Percentiles rank a stretch among this genome's conserved stretches.
Conservation (phyloP, 2,797 vertebrate genomes). For the Euphonia xanthogaster region DNA sequence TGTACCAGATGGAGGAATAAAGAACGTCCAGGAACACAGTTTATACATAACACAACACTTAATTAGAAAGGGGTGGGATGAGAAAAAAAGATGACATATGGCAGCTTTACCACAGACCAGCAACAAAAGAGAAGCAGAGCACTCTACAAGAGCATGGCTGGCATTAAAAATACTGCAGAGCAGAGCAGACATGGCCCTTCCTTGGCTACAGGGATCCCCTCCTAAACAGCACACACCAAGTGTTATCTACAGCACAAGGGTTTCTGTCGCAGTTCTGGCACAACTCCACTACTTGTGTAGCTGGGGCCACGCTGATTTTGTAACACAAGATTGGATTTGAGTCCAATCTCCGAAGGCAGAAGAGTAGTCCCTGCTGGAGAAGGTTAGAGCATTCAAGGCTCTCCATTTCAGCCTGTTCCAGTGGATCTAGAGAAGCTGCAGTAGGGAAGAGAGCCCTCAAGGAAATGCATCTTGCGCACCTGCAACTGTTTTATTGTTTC, state of each 20-base stretch:
- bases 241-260: background rate
- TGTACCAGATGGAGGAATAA: background rate
- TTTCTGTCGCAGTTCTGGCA: background rate
- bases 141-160: background rate
- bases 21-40: background rate
- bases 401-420: conserved; percentile 26
- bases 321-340: conserved; percentile 2
- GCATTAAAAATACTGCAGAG: conserved; percentile 31
- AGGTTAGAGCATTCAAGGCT: conserved; percentile 52
- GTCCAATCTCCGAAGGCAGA: conserved; percentile 37
- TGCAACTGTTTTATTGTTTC: conserved; percentile 98
- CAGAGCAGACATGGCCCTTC: background rate
- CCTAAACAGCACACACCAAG: background rate
- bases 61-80: conserved; percentile 29
- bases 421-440: conserved; percentile 48
- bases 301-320: background rate
- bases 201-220: conserved; percentile 1
- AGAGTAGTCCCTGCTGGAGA: conserved; percentile 48
- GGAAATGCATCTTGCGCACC: conserved; percentile 77
- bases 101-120: conserved; percentile 21
- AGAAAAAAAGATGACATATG: background rate
- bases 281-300: background rate
- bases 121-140: conserved; percentile 29
- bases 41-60: background rate
- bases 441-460: conserved; percentile 38